Evolutionary conservation across 2,797 vertebrate genomes (phyloP).

Genomic region (Cygnus olor): DNA sequence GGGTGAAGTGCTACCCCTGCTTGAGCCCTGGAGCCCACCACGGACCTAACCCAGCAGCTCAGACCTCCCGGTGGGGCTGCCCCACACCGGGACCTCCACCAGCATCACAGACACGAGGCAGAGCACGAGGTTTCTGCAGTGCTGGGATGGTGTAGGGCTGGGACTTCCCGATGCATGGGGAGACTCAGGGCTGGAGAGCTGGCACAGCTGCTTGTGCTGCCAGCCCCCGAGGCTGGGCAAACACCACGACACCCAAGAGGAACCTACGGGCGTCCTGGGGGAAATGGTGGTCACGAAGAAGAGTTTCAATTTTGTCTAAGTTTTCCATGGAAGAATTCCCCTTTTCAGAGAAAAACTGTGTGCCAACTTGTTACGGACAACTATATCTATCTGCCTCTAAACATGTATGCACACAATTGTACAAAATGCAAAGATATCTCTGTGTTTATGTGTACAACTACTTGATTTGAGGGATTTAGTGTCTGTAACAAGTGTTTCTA

Average conservation of each 20-base stretch:
- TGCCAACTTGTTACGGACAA: background rate
- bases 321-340: background rate
- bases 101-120: background rate
- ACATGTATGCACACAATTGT: background rate
- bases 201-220: rapidly evolving
- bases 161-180: background rate
- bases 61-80: background rate
- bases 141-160: background rate
- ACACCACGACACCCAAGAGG: background rate
- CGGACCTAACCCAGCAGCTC: background rate
- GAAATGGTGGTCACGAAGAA: background rate
- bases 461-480: background rate
- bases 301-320: background rate
- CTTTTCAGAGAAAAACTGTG: background rate
- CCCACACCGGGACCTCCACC: background rate
- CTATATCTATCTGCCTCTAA: background rate
- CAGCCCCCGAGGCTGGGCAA: background rate
- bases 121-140: rapidly evolving
- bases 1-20: background rate
- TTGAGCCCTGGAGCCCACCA: rapidly evolving
- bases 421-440: background rate
- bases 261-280: background rate
- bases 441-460: background rate
- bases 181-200: background rate
- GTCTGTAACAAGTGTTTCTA: background rate